Percentiles rank a stretch among this genome's conserved stretches.
Conservation (phyloP, 2,113 vertebrate species). For the Atractosteus spatula region DNA sequence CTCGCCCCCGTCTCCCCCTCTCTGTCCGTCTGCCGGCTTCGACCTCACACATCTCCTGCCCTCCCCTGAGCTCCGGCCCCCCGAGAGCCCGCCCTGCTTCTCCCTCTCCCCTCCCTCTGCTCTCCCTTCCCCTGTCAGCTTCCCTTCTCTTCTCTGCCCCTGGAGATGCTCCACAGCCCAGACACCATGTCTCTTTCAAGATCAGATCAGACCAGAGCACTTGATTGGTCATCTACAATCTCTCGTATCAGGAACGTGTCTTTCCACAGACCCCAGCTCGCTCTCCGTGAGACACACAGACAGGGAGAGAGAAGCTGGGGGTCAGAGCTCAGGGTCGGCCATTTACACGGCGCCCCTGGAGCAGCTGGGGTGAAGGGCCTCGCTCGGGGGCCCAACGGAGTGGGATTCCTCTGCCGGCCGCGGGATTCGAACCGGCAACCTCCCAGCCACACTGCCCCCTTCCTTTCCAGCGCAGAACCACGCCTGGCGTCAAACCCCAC, state of each 20-base stretch:
- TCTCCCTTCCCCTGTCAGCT: conserved; percentile 33
- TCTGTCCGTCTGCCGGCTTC: neutral
- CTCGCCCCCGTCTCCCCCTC: conserved; percentile 12
- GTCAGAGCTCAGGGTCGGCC: no score
- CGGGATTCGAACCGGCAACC: no score
- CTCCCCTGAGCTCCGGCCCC: no score
- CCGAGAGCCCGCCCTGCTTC: neutral
- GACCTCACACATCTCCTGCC: no score
- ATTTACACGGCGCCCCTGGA: no score
- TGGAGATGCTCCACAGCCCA: no score
- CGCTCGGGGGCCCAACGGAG: no score
- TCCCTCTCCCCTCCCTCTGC: conserved; percentile 9
- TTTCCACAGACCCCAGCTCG: neutral
- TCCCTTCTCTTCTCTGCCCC: conserved; percentile 44
- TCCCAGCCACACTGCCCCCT: neutral
- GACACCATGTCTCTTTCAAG: conserved; percentile 37
- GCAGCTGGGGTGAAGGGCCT: no score
- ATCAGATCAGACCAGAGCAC: conserved; percentile 66
- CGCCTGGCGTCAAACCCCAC: conserved; percentile 19
- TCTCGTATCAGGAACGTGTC: conserved; percentile 41
- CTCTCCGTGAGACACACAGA: no score
- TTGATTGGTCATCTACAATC: conserved; percentile 59
- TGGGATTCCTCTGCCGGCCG: no score
- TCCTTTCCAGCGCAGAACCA: conserved; percentile 21
- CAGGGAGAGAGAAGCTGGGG: no score